Base-by-base conservation (phyloP, 1,140 invertebrate species). In the Dendrolimus punctatus region DNA sequence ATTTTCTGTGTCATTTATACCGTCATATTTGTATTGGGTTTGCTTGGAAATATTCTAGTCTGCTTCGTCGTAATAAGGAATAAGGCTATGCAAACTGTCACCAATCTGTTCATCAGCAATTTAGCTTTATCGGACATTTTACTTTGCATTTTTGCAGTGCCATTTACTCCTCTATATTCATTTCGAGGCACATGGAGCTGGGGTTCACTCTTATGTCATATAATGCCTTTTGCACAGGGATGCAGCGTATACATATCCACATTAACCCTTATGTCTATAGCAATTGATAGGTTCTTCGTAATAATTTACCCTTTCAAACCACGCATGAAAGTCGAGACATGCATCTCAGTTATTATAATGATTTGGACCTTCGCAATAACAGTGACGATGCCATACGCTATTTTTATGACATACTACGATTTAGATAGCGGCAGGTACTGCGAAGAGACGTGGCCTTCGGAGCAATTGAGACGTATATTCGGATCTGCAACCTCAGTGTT, bases 31-130 rank as follows among this genome's bases (percentile, higher is more conserved):
- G 86, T 95, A 0, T 85, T 98, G 36, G 97, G 98, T 1, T 85
- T 99, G 0, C 94, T 95, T 61, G 98, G 98, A 0, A 99, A 99
- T 82, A 91, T 94, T 0, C 84, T 99, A 2, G 98, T 99, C 6
- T 96, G 95, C 70, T 98, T 94, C 78, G 96, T 99, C 2, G 97
- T 99, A 0, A 90, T 94, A 0, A 89, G 95, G 5, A 99, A 98
- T 79, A 93, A 92, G 51, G 92, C 95, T n/a, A 99, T 99, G 98
- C 97, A 98, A 72, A 99, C 98, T 0, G 98, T 99, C 0, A 99
- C 98, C 0, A 99, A 99, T 78, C 92, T 98, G 41, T 99, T 99
- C 84, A 99, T 99, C 64, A 96, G 95, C 8, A 99, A 99, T 80
- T 85, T 99, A 58, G 98, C 98, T 0, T 85, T 99, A 5, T 97